phyloP scores from a whole-genome alignment of 2,797 vertebrate genomes.

The Carcharodon carcharias region DNA sequence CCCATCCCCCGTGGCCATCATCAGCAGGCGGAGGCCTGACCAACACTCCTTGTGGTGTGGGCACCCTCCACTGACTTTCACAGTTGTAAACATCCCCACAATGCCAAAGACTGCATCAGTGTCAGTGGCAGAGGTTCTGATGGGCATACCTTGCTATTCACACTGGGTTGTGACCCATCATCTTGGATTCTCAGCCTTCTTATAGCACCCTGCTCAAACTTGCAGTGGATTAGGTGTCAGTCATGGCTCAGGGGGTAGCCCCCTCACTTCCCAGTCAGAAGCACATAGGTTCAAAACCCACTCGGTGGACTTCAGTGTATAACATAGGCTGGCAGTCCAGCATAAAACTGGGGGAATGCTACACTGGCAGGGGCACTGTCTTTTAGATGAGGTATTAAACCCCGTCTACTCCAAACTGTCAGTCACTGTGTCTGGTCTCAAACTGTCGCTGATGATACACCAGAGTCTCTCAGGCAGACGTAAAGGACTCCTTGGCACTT shows the following conservation, averaged over 20 bases:
- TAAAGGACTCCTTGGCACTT: neutral
- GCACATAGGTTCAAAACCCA: neutral
- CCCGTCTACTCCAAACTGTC: neutral
- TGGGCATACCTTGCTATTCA: neutral
- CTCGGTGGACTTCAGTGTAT: neutral
- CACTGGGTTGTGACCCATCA: neutral
- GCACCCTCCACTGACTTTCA: neutral
- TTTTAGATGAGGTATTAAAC: neutral
- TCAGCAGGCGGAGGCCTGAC: neutral
- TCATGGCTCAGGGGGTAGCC: neutral
- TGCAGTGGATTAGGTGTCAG: neutral
- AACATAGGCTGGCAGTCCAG: neutral
- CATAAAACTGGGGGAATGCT: neutral
- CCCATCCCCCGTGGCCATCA: too few species aligned
- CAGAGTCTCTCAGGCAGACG: neutral
- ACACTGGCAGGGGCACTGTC: neutral
- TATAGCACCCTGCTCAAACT: neutral
- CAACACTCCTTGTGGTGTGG: neutral
- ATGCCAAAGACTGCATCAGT: neutral
- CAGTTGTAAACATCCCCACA: neutral
- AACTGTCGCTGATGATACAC: neutral
- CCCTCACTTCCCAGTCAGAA: neutral
- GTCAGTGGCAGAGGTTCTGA: neutral
- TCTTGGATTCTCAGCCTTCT: neutral
- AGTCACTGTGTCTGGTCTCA: neutral